phyloP scores from a whole-genome alignment of 2,888 invertebrate genomes.

The Lobophora halterata region DNA sequence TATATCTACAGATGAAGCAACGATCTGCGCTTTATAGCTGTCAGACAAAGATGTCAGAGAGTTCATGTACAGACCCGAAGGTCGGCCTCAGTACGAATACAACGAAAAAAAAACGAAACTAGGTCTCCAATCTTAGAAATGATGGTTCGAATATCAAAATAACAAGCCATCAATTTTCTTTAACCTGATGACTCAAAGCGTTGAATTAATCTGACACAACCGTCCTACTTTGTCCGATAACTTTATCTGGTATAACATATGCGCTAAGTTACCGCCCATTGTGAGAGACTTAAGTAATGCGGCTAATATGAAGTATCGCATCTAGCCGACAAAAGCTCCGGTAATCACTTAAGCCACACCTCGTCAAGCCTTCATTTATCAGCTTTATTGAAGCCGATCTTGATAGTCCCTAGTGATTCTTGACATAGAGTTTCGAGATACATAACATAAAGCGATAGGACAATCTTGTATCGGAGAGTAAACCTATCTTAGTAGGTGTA shows the following conservation, averaged over 20 bases:
- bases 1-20: no score
- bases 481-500: neutral
- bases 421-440: slow-evolving; percentile 21
- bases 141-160: neutral
- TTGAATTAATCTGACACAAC: slow-evolving; percentile 2
- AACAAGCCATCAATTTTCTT: neutral
- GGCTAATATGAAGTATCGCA: slow-evolving; percentile 32
- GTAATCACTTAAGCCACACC: slow-evolving; percentile 77
- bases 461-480: slow-evolving; percentile 30
- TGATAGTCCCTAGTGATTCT: slow-evolving; percentile 38
- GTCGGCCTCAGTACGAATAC: no score
- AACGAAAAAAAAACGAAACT: no score
- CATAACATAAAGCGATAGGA: slow-evolving; percentile 10
- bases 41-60: no score
- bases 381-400: slow-evolving; percentile 56
- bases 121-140: no score
- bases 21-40: no score
- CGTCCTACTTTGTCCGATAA: neutral
- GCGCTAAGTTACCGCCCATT: slow-evolving; percentile 15
- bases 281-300: slow-evolving; percentile 26
- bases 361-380: slow-evolving; percentile 58
- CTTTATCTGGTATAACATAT: slow-evolving; percentile 13
- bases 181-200: neutral
- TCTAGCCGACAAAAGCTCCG: slow-evolving; percentile 58
- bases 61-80: no score